These are phyloP conservation scores for Frankliniella intonsa DNA, from an alignment of 2,888 invertebrate genomes.

Conservation along the genomic window DNA sequence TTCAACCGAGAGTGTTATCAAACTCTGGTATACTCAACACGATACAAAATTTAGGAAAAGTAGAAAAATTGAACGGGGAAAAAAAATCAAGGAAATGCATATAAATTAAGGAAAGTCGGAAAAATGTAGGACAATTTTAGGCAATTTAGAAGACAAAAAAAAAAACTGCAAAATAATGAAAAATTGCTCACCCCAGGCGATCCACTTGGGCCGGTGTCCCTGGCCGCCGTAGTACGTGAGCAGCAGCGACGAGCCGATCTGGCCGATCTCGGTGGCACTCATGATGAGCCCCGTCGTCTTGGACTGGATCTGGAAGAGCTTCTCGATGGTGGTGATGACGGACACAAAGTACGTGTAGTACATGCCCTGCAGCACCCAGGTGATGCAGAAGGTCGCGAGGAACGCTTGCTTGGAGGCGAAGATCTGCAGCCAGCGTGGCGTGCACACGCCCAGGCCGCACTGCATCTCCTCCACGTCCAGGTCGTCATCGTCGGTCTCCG, in stretches of 20 bases:
- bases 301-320: slow-evolving; percentile 85
- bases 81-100: too few species aligned
- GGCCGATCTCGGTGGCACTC: slow-evolving; percentile 89
- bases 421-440: slow-evolving; percentile 67
- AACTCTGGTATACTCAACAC: too few species aligned
- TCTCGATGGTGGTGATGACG: slow-evolving; percentile 89
- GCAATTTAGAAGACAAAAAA: too few species aligned
- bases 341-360: slow-evolving; percentile 92
- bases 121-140: too few species aligned
- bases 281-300: slow-evolving; percentile 85
- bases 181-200: slow-evolving; percentile 57
- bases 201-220: slow-evolving; percentile 90
- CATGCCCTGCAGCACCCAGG: slow-evolving; percentile 81
- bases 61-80: too few species aligned
- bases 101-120: too few species aligned
- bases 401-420: slow-evolving; percentile 86
- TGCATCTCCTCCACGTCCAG: slow-evolving; percentile 53
- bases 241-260: slow-evolving; percentile 82
- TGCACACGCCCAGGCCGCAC: slow-evolving; percentile 77
- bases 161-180: too few species aligned
- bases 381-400: slow-evolving; percentile 79
- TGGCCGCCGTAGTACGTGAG: slow-evolving; percentile 87
- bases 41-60: too few species aligned
- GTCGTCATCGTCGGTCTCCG: slow-evolving; percentile 34
- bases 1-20: neutral